These are phyloP conservation scores for Anser brachyrhynchus DNA, from an alignment of 2,113 vertebrate species.

Conservation along the genomic window DNA sequence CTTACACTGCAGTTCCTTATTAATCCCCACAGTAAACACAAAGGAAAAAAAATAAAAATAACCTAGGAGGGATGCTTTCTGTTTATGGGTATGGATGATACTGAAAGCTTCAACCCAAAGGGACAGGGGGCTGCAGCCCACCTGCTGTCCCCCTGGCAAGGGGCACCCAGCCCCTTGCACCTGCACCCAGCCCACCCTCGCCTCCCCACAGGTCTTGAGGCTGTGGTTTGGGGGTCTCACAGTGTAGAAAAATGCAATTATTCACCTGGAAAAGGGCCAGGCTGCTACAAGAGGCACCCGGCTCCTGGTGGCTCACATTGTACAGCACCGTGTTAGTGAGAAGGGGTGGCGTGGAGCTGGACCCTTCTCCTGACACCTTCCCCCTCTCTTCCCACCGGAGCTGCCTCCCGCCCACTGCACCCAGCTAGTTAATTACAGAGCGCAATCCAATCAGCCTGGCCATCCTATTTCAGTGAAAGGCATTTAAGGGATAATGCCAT, in stretches of 20 bases:
- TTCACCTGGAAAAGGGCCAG: not conserved
- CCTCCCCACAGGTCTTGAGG: too few species aligned
- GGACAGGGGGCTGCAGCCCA: too few species aligned
- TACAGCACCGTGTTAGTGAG: not conserved
- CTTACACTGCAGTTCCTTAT: slow-evolving; percentile 56
- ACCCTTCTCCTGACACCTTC: not conserved
- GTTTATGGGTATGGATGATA: slow-evolving; percentile 17
- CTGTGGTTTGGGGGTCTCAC: not conserved
- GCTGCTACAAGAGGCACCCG: not conserved
- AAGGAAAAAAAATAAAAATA: slow-evolving; percentile 16
- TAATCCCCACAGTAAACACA: slow-evolving; percentile 69
- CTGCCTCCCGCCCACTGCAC: not conserved
- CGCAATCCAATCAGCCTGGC: slow-evolving; percentile 52
- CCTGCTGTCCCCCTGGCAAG: not conserved
- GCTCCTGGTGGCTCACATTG: fast-evolving
- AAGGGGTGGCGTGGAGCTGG: not conserved
- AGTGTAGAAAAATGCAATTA: not conserved
- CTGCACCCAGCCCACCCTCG: not conserved
- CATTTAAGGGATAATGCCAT: slow-evolving; percentile 52
- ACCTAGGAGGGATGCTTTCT: slow-evolving; percentile 36
- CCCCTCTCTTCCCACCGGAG: not conserved
- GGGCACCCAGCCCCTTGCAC: not conserved
- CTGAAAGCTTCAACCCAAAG: not conserved
- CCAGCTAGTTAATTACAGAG: slow-evolving; percentile 55
- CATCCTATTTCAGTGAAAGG: slow-evolving; percentile 41